Evolutionary conservation across 2,113 vertebrate genomes (phyloP).

Genomic region (Cariama cristata): DNA sequence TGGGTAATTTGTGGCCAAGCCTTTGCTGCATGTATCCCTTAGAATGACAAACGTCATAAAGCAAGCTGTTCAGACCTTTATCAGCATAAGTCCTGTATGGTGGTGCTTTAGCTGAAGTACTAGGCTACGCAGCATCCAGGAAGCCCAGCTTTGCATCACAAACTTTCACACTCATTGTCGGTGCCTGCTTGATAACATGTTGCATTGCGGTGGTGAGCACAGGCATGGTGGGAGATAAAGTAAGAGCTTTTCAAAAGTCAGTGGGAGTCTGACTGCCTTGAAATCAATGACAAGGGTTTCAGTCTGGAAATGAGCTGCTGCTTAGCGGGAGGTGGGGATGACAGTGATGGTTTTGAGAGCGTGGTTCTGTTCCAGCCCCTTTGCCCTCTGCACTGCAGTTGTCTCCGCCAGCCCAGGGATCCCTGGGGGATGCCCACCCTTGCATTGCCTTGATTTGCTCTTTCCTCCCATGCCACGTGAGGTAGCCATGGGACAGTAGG

Average conservation of each 20-base stretch:
- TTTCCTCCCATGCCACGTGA: not conserved
- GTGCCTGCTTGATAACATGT: not conserved
- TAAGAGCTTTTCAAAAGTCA: not conserved
- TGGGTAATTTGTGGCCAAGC: not conserved
- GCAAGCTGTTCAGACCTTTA: not conserved
- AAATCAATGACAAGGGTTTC: not conserved
- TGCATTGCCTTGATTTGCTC: not conserved
- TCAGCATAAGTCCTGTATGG: not conserved
- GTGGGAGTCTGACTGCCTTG: not conserved
- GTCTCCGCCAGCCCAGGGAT: not conserved
- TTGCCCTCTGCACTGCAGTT: not conserved
- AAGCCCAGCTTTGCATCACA: not conserved
- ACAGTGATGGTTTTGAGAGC: not conserved
- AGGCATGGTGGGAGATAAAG: not conserved
- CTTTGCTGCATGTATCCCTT: not conserved
- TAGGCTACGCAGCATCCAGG: not conserved
- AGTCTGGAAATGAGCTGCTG: not conserved
- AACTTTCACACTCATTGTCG: rapidly evolving
- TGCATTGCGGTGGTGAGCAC: not conserved
- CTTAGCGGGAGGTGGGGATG: not conserved
- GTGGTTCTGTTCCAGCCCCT: not conserved
- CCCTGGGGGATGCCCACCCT: not conserved
- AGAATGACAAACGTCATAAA: not conserved
- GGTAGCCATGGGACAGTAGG: not conserved
- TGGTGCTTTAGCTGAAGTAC: not conserved